These are phyloP conservation scores for Tringa solitaria DNA, from an alignment of 2,113 vertebrate species.

Conservation along the genomic window DNA sequence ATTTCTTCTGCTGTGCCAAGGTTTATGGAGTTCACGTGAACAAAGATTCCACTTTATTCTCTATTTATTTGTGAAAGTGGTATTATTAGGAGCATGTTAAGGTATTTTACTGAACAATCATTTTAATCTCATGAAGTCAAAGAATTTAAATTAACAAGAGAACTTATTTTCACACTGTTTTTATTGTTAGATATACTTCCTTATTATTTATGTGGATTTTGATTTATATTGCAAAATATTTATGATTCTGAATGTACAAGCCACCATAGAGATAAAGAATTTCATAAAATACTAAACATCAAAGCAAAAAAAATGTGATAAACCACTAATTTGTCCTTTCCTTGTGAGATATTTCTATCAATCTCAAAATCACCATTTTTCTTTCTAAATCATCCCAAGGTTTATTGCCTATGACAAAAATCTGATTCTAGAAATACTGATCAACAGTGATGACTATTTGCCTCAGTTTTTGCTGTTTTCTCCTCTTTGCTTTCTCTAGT, in stretches of 20 bases:
- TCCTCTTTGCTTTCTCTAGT: neutral
- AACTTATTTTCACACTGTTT: neutral
- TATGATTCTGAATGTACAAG: neutral
- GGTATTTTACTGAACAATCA: neutral
- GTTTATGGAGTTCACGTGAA: neutral
- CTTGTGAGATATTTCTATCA: neutral
- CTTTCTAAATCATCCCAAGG: neutral
- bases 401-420: neutral
- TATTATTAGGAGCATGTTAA: neutral
- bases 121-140: neutral
- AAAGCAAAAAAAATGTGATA: neutral
- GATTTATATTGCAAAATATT: neutral
- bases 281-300: neutral
- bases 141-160: neutral
- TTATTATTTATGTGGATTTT: neutral
- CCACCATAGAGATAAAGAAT: neutral
- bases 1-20: neutral
- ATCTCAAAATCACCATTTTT: neutral
- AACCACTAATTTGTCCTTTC: neutral
- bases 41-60: neutral
- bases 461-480: neutral
- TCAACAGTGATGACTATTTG: neutral
- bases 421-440: neutral
- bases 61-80: neutral
- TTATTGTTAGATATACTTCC: neutral